Evolutionary conservation across 1,140 invertebrate genomes (phyloP).

Genomic region (Diorhabda sublineata): DNA sequence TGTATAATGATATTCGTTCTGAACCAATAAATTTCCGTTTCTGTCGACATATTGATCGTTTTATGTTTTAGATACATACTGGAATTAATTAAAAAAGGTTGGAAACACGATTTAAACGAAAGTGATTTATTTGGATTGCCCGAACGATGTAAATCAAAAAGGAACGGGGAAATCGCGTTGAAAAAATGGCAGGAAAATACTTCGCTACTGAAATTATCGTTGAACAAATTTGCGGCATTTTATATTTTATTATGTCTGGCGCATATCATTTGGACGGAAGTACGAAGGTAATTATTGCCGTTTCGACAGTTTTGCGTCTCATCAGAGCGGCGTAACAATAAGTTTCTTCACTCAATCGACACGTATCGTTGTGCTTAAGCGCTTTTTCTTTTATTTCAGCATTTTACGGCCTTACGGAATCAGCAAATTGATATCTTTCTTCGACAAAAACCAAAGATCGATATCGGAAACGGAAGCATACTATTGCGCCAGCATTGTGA

Average conservation of each 20-base stretch:
- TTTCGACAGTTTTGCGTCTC: too few species aligned
- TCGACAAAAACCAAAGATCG: slow-evolving; percentile 27
- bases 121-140: slow-evolving; percentile 1
- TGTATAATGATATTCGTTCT: too few species aligned
- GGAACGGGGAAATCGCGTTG: not conserved
- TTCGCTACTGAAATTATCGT: not conserved
- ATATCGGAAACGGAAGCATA: slow-evolving; percentile 23
- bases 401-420: slow-evolving; percentile 27
- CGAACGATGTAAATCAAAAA: not conserved
- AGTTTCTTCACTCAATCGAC: not conserved
- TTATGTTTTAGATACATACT: not conserved
- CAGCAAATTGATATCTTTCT: slow-evolving; percentile 36
- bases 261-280: not conserved
- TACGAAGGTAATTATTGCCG: not conserved
- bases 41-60: not conserved
- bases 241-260: not conserved
- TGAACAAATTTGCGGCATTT: not conserved
- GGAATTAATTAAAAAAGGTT: slow-evolving; percentile 1
- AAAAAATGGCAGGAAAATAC: not conserved
- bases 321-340: too few species aligned
- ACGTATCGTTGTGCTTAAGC: not conserved
- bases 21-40: too few species aligned
- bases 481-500: slow-evolving; percentile 22
- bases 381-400: slow-evolving; percentile 26
- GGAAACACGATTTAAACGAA: not conserved